Conservation (phyloP, 2,113 vertebrate species). For the Cyphomyrus plagiostoma region DNA sequence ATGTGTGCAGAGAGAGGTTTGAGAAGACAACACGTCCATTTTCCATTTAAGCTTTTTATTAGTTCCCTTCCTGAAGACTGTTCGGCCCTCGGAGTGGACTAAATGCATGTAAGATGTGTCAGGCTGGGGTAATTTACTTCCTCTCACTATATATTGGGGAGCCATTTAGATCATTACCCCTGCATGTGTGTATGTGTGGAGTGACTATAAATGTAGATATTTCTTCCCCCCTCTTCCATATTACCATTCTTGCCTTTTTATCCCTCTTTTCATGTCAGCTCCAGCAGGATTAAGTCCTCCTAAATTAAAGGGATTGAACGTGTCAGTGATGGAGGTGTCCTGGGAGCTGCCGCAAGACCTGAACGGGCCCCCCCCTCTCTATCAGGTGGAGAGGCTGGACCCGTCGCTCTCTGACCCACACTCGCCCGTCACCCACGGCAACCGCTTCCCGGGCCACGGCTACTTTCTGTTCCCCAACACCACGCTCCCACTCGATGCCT, state of each 20-base stretch:
- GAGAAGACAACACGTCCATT: conserved; percentile 59
- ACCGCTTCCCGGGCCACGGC: conserved; percentile 72
- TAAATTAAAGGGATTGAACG: conserved; percentile 60
- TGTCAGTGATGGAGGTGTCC: conserved; percentile 60
- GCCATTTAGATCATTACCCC: conserved; percentile 61
- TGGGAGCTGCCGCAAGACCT: conserved; percentile 70
- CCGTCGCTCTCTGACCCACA: conserved; percentile 63
- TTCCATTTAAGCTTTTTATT: conserved; percentile 64
- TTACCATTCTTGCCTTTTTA: conserved; percentile 37
- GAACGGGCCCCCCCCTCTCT: conserved; percentile 75
- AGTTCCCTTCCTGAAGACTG: conserved; percentile 52
- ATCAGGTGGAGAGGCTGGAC: conserved; percentile 79
- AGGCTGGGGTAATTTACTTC: conserved; percentile 59
- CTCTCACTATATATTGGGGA: conserved; percentile 34
- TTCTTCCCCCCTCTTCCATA: conserved; percentile 37
- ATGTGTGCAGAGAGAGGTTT: conserved; percentile 53
- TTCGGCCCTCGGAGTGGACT: conserved; percentile 30
- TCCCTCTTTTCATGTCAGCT: conserved; percentile 56
- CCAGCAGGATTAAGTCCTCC: conserved; percentile 67
- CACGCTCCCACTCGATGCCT: conserved; percentile 64
- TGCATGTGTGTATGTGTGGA: conserved; percentile 41
- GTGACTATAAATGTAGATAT: conserved; percentile 53
- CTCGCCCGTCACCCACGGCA: conserved; percentile 61
- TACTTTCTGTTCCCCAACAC: conserved; percentile 74
- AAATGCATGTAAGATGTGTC: conserved; percentile 46